Evolutionary conservation across 2,797 vertebrate species (phyloP).

Genomic region (Pantherophis alleghaniensis): DNA sequence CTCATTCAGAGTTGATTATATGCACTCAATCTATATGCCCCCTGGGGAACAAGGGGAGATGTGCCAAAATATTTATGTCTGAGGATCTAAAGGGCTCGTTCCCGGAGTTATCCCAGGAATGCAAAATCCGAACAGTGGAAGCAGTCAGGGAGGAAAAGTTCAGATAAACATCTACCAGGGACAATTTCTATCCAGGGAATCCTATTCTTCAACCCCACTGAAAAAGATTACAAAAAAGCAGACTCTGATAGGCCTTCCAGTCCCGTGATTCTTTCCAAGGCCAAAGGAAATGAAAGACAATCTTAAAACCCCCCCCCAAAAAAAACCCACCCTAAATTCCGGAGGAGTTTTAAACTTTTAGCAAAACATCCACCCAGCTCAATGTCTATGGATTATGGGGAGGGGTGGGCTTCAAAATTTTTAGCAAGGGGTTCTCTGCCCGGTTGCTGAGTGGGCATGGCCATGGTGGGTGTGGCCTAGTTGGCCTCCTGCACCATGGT

Average conservation of each 20-base stretch:
- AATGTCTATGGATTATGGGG: too few species aligned
- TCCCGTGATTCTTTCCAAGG: background rate
- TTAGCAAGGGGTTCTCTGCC: too few species aligned
- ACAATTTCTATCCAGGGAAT: conserved; percentile 16
- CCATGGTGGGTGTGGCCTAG: too few species aligned
- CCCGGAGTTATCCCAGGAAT: background rate
- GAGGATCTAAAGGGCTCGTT: background rate
- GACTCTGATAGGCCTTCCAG: background rate
- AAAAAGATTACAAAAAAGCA: background rate
- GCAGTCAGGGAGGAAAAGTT: conserved; percentile 15
- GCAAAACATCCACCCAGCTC: background rate
- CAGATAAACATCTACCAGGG: conserved; percentile 16
- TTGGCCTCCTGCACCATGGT: too few species aligned
- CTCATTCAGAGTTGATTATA: background rate
- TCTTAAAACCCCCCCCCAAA: background rate
- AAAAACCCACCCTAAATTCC: background rate
- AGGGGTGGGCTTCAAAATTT: too few species aligned
- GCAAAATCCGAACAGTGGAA: background rate
- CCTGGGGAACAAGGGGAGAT: background rate
- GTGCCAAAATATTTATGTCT: background rate
- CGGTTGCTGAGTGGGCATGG: too few species aligned
- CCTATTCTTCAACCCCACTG: background rate
- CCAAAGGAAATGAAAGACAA: background rate
- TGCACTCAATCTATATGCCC: background rate
- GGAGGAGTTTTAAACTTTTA: background rate